Evolutionary conservation across 2,888 invertebrate species (phyloP), one percentile per base, ranked within the genome.

Genomic region (Cephus rjabovi): DNA sequence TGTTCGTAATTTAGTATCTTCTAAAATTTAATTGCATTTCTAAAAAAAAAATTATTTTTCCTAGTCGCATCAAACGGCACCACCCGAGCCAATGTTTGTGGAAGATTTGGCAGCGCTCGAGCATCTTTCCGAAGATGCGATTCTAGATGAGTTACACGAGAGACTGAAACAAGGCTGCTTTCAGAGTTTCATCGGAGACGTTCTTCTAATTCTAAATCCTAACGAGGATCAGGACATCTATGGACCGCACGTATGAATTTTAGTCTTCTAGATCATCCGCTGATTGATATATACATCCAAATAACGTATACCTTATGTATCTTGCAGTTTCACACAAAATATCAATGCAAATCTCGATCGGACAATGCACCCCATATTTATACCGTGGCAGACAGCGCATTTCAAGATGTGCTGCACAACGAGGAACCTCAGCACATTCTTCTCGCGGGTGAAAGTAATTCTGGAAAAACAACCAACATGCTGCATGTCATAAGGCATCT

Each of bases 291-390:
- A 23, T 15, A 56, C 1, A 23, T 56, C 9, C 9, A 23, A 56
- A 56, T 56, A 23, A 9, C 56, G 23, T 56, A 9, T 37, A 2
- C 9, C 31, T 68, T n/a, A 56, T 23, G 15, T 2, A 56, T 23
- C 56, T 93, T 93, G 75, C 92, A 97, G 97, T 94, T 94, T 86
- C 96, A 97, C 87, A 93, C 93, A 84, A 96, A 95, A 91, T 98
- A 98, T 89, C 94, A 94, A 88, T 96, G 94, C 89, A 97, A 97
- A 92, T 96, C 97, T 0, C 94, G 97, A 83, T 97, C 97, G 3
- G 97, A 98, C 89, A 97, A 98, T 90, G 95, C 96, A 69, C 98
- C 98, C 0, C 98, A 98, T 88, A 96, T 98, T 85, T 98, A 96
- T 90, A 95, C 97, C 4, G 95, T 98, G 34, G 98, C 97, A 12